Base-by-base conservation (phyloP, 2,797 vertebrate species). In the Enteromius argenteus region DNA sequence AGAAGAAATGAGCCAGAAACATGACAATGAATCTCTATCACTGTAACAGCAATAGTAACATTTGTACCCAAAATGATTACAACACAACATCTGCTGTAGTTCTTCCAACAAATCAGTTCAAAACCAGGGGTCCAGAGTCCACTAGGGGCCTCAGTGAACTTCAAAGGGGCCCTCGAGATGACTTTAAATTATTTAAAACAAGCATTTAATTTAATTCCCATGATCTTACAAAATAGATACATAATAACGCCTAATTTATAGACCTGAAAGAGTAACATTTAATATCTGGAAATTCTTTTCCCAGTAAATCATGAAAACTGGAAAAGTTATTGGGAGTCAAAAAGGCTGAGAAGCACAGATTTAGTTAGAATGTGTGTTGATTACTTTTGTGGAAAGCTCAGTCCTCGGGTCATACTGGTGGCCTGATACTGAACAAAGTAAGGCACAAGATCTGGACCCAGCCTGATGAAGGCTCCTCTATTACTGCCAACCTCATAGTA, bases 401-500 rank as follows among this genome's bases (percentile, higher is more conserved):
- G 94, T 21, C 89, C 96, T 74, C 96, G 94, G 42, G 95, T 97
- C 39, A 92, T 92, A 91, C 95, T 97, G 92, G 92, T 98, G 19
- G 97, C 95, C 94, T 97, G 98, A 90, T 98, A 99, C 90, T 98
- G 98, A 88, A 98, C 90, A 39, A 99, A 89, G 89, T 98, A 96
- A 69, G 98, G 97, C 74, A 94, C 88, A 6, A 99, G 94, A 90
- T 98, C 94, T 0, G 96, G 96, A 60, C 98, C 98, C 91, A 99
- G 83, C 87, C 96, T 97, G 84, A 99, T 93, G 0, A 97, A 98
- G 64, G 98, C 98, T 60, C 98, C 98, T 87, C 97, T 95, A 93
- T 99, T 99, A 89, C 98, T 99, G 86, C 98, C 98, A 79, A 96
- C 93, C 27, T 97, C 96, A 0, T 99, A 99, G 91, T 99, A 99